Percentiles rank a stretch among this genome's conserved stretches.
Evolutionary conservation across 2,113 vertebrate species (phyloP).

Genomic region (Sander vitreus): DNA sequence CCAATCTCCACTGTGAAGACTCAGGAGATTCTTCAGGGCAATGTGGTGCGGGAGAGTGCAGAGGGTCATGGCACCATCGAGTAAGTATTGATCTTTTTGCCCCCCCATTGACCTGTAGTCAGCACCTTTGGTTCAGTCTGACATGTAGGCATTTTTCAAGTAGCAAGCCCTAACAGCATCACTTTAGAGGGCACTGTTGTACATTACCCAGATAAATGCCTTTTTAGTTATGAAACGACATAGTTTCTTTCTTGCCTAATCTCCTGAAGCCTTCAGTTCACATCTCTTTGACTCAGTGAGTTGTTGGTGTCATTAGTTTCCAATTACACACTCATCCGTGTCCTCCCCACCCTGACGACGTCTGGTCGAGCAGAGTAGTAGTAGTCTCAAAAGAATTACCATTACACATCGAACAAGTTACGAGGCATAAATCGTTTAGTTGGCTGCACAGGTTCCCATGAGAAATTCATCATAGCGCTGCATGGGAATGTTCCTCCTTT

Average conservation of each 20-base stretch:
- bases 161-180: constrained; percentile 13
- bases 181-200: not conserved
- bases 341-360: constrained; percentile 25
- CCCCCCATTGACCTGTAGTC: constrained; percentile 35
- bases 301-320: constrained; percentile 10
- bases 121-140: constrained; percentile 24
- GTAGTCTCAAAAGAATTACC: not conserved
- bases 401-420: constrained; percentile 7
- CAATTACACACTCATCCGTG: constrained; percentile 8
- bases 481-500: constrained; percentile 59
- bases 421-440: not conserved
- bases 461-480: not conserved
- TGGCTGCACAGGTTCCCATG: constrained; percentile 61
- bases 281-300: not conserved
- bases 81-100: constrained; percentile 83
- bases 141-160: constrained; percentile 31
- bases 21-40: constrained; percentile 90
- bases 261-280: not conserved
- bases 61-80: constrained; percentile 93
- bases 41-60: constrained; percentile 87
- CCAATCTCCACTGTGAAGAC: constrained; percentile 89
- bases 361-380: constrained; percentile 30
- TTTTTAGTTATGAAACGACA: not conserved
- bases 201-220: not conserved
- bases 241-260: not conserved